Conservation (phyloP, 2,888 invertebrate genomes). For the Meiosimyza decipiens region DNA sequence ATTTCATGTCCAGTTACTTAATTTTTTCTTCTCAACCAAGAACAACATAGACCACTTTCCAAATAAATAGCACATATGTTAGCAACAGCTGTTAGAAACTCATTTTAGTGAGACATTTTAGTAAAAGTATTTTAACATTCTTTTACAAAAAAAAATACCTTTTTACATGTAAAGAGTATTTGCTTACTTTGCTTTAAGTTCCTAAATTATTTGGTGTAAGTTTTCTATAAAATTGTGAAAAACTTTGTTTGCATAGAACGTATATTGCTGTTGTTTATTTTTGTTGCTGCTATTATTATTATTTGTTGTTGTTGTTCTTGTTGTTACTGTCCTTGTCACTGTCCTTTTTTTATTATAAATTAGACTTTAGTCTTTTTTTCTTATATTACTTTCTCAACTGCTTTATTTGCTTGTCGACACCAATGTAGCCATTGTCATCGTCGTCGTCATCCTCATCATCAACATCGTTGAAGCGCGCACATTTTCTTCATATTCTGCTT, state of each 20-base stretch:
- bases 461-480: not conserved
- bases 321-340: not conserved
- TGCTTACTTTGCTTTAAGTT: too few species aligned
- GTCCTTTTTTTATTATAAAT: not conserved
- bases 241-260: not conserved
- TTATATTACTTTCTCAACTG: not conserved
- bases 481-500: constrained; percentile 7
- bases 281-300: constrained; percentile 12
- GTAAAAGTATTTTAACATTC: too few species aligned
- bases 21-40: too few species aligned
- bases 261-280: not conserved
- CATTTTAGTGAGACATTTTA: too few species aligned
- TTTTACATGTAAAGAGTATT: too few species aligned
- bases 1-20: too few species aligned
- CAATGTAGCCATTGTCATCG: constrained; percentile 26
- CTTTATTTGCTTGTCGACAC: not conserved
- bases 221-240: constrained; percentile 14
- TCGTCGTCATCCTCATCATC: constrained; percentile 39
- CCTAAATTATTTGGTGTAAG: not conserved
- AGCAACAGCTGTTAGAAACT: too few species aligned
- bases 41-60: too few species aligned
- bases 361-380: too few species aligned
- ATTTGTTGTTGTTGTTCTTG: not conserved
- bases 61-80: too few species aligned
- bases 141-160: too few species aligned